phyloP scores from a whole-genome alignment of 2,888 invertebrate genomes.

The Ophraella communa region DNA sequence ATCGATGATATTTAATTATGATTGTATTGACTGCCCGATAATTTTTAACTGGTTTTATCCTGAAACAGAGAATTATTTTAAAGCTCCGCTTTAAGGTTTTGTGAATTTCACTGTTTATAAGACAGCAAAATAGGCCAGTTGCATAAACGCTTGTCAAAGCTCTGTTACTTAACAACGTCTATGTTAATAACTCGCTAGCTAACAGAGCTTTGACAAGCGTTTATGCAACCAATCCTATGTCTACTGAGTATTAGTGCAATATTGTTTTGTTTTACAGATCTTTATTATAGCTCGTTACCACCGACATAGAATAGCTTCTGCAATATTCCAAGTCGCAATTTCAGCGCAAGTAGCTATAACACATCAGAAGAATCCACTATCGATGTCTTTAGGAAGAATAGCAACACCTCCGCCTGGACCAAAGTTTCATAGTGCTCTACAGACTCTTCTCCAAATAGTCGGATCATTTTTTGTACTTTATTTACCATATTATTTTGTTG shows the following conservation, averaged over 20 bases:
- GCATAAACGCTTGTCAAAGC: no score
- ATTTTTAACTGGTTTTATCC: no score
- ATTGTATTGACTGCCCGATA: no score
- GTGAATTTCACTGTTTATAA: no score
- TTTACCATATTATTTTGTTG: slow-evolving; percentile 75
- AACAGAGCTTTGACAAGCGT: no score
- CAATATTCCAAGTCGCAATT: slow-evolving; percentile 83
- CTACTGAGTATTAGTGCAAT: not conserved
- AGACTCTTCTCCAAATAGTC: slow-evolving; percentile 75
- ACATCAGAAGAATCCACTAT: slow-evolving; percentile 79
- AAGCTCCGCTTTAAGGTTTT: no score
- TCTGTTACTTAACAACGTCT: no score
- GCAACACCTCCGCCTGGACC: slow-evolving; percentile 70
- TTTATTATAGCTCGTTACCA: slow-evolving; percentile 75
- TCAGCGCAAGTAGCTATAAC: slow-evolving; percentile 86
- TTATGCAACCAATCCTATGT: no score
- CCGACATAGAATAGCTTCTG: slow-evolving; percentile 82
- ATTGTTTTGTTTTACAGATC: slow-evolving; percentile 55
- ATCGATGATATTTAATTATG: no score
- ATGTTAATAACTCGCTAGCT: no score
- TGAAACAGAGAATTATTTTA: no score
- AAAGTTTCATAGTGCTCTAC: slow-evolving; percentile 66
- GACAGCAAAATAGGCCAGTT: no score
- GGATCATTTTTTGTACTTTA: slow-evolving; percentile 76
- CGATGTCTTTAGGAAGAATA: slow-evolving; percentile 59